Evolutionary conservation across 1,140 invertebrate genomes (phyloP), one percentile per base, ranked within the genome.

Genomic region (Panagrolaimus sp.): DNA sequence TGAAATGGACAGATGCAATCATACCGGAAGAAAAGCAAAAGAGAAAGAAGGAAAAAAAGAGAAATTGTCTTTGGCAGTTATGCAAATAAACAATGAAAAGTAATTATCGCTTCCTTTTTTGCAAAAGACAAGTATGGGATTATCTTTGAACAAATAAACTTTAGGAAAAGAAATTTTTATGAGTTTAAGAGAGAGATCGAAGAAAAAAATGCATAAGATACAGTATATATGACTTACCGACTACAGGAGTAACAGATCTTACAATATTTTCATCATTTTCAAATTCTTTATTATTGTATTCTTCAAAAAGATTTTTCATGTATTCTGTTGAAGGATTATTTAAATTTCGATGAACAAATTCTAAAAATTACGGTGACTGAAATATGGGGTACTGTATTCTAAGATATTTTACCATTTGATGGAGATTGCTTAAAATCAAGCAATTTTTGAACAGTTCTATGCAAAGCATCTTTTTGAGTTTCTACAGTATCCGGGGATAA

Each of bases 71-170:
- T 27, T 25, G 20, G 27, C 8, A 25, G 51, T 57, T 57, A 57
- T 57, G 51, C 51, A 57, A 57, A 57, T 57, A 57, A 57, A 57
- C 51, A 57, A 57, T 57, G 51, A 57, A 57, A 11, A 20, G 20
- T 57, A 57, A 57, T 57, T 57, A 57, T 13, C 14, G 51, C 51
- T 20, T 25, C 20, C 13, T 20, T 20, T 27, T 25, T 27, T 25
- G 27, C 27, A 27, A 20, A 20, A 27, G 20, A 25, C 13, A 57
- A 57, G 20, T 57, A 25, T 9, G 20, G 51, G 51, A 57, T 57
- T 57, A 57, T 20, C 31, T 38, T 57, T 57, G 51, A 57, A 57
- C 51, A 57, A 57, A 57, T 57, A 57, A 57, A 57, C 51, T 20
- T 25, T 57, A 23, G 20, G 27, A 57, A n/a, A n/a, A n/a, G n/a